phyloP scores from a whole-genome alignment of 2,888 invertebrate species.

The Linhomoeus sp. region DNA sequence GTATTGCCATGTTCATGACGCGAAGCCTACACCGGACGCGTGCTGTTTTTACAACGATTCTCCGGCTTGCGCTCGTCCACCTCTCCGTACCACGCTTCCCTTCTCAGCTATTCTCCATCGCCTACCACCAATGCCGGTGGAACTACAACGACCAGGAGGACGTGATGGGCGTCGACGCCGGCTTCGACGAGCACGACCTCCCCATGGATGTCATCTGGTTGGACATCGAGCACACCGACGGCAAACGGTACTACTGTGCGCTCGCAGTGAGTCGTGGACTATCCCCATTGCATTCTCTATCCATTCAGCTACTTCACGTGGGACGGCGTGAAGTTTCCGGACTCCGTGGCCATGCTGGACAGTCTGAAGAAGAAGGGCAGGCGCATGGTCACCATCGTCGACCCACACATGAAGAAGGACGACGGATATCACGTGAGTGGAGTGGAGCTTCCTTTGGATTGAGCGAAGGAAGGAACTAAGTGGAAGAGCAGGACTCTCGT shows the following conservation, averaged over 20 bases:
- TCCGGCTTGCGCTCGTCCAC: no score
- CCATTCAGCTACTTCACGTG: no score
- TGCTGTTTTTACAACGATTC: no score
- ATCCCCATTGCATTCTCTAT: no score
- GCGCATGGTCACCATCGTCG: conserved; percentile 79
- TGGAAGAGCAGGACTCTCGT: no score
- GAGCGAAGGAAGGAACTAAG: no score
- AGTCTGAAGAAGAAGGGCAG: conserved; percentile 73
- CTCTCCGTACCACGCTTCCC: neutral
- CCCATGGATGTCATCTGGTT: conserved; percentile 93
- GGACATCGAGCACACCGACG: conserved; percentile 94
- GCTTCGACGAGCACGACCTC: conserved; percentile 72
- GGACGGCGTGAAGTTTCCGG: conserved; percentile 69
- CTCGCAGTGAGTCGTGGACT: neutral
- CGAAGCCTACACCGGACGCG: no score
- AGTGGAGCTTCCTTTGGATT: neutral
- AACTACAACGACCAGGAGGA: conserved; percentile 95
- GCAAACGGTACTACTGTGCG: conserved; percentile 48
- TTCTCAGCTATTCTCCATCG: conserved; percentile 55
- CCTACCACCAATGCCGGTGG: conserved; percentile 93
- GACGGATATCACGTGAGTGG: conserved; percentile 46
- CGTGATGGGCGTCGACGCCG: conserved; percentile 55
- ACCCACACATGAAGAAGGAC: conserved; percentile 93
- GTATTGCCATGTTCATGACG: no score
- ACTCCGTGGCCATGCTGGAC: conserved; percentile 66